Percentiles rank a stretch among this genome's conserved stretches.
These are phyloP conservation scores for Engraulis encrasicolus DNA, from an alignment of 2,113 vertebrate species.

Conservation along the genomic window DNA sequence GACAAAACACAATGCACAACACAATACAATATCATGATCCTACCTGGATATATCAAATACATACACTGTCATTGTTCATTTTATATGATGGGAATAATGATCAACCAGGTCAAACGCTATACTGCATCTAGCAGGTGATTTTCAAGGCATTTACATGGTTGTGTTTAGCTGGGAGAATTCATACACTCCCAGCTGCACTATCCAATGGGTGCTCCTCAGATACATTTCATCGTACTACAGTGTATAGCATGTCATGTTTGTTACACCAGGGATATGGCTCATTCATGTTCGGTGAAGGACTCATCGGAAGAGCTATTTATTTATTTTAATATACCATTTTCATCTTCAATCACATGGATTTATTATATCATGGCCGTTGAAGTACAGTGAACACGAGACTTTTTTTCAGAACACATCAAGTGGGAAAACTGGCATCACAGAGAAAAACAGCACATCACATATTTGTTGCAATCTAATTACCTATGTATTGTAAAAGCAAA, in stretches of 20 bases:
- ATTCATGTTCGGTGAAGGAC: background rate
- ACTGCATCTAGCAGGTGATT: background rate
- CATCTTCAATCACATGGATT: background rate
- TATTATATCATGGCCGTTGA: background rate
- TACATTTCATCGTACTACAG: background rate
- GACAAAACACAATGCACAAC: background rate
- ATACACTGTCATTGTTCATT: background rate
- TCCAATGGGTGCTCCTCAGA: background rate
- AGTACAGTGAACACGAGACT: background rate
- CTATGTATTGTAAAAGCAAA: no score
- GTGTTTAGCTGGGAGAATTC: background rate
- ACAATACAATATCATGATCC: background rate
- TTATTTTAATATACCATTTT: background rate
- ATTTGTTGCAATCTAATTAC: no score
- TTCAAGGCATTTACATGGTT: background rate
- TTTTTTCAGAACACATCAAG: background rate
- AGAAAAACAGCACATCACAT: no score
- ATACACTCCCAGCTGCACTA: background rate
- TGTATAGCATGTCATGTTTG: background rate
- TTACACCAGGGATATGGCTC: background rate
- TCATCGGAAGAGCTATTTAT: background rate
- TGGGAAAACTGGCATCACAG: no score
- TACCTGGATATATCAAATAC: slow-evolving; percentile 35
- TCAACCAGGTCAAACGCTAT: background rate
- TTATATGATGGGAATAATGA: background rate